These are phyloP conservation scores for Acanthaster planci DNA, from an alignment of 35 echinoderm and acorn worm genomes.

Conservation along the genomic window DNA sequence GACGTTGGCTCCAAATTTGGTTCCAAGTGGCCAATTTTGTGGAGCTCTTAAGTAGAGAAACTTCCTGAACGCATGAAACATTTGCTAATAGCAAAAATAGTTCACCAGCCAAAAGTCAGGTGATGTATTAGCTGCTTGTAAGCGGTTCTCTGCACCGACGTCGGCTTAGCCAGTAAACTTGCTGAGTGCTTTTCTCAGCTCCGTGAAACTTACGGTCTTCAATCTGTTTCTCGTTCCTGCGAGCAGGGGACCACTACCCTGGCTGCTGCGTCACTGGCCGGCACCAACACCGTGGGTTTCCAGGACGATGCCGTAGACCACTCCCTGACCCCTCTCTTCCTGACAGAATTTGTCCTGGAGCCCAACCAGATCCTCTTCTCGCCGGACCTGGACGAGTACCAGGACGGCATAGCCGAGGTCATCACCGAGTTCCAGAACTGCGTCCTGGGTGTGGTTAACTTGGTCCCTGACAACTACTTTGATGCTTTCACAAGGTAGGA, in stretches of 20 bases:
- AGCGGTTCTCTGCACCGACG: no score
- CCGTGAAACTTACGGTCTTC: background rate
- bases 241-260: conserved; percentile 70
- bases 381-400: conserved; percentile 85
- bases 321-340: conserved; percentile 73
- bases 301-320: conserved; percentile 38
- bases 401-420: conserved; percentile 83
- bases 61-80: no score
- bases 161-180: no score
- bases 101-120: no score
- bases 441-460: conserved; percentile 91
- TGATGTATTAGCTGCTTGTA: no score
- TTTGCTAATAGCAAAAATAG: no score
- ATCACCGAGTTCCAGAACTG: conserved; percentile 94
- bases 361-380: conserved; percentile 84
- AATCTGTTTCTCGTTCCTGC: background rate
- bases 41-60: no score
- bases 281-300: conserved; percentile 48
- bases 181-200: no score
- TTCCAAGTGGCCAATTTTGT: no score
- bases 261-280: conserved; percentile 38
- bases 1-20: no score
- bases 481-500: conserved; percentile 98
- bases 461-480: conserved; percentile 98
- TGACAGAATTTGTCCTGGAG: conserved; percentile 95